Percentiles rank a stretch among this genome's conserved stretches.
These are phyloP conservation scores for Hyposmocoma kahamanoa DNA, from an alignment of 1,140 invertebrate species.

Conservation along the genomic window DNA sequence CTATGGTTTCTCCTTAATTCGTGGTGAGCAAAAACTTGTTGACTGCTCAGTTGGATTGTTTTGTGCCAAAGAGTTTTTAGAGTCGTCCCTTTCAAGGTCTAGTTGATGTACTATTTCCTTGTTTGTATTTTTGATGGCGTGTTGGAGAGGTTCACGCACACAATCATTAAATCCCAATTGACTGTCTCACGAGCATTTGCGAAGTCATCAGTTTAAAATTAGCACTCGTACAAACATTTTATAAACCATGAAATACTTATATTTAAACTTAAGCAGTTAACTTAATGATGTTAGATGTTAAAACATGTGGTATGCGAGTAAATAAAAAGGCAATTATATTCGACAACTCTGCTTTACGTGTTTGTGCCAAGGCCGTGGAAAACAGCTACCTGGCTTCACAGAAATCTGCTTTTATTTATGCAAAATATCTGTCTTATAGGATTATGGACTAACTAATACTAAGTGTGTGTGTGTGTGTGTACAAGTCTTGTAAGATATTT, in stretches of 20 bases:
- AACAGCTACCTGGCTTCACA: constrained; percentile 19
- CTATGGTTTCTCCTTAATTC: not conserved
- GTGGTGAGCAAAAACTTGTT: not conserved
- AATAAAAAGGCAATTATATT: constrained; percentile 17
- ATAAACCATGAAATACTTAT: not conserved
- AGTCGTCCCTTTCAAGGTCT: constrained; percentile 1
- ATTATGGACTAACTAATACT: too few species aligned
- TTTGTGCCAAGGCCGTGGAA: constrained; percentile 18
- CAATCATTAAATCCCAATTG: too few species aligned
- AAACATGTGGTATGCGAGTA: constrained; percentile 4
- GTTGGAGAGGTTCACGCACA: too few species aligned
- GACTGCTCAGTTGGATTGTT: not conserved
- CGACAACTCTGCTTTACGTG: constrained; percentile 12
- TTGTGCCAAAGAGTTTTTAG: not conserved
- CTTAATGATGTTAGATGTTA: not conserved
- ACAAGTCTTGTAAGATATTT: too few species aligned
- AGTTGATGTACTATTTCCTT: not conserved
- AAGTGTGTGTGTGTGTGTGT: too few species aligned
- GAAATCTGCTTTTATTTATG: too few species aligned
- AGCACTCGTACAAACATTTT: too few species aligned
- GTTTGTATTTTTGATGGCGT: not conserved
- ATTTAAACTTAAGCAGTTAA: not conserved
- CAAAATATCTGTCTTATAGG: too few species aligned
- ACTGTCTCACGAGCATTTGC: too few species aligned
- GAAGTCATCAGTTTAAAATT: too few species aligned